Conservation (phyloP, 2,888 invertebrate species). For the Heliconius ismenius region DNA sequence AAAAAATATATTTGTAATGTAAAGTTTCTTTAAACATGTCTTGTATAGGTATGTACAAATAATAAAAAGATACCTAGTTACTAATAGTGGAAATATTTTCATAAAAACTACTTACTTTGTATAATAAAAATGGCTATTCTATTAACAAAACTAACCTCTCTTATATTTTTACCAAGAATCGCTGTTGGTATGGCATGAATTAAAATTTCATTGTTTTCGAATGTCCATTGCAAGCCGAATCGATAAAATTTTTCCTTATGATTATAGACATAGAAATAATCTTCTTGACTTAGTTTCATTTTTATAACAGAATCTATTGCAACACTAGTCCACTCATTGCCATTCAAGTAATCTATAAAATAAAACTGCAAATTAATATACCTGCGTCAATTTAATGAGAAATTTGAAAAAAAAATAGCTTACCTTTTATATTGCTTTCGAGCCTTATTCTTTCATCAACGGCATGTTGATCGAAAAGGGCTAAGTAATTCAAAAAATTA, state of each 20-base stretch:
- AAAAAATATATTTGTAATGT: neutral
- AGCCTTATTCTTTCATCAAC: slow-evolving; percentile 91
- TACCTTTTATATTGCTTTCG: slow-evolving; percentile 85
- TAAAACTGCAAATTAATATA: neutral
- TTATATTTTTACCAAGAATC: slow-evolving; percentile 79
- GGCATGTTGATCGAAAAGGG: slow-evolving; percentile 93
- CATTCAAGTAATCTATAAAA: slow-evolving; percentile 72
- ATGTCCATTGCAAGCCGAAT: slow-evolving; percentile 81
- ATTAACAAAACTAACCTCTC: slow-evolving; percentile 66
- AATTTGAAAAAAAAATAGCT: neutral
- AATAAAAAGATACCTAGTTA: too few relatives aligned
- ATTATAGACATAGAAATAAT: slow-evolving; percentile 78
- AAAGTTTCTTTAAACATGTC: too few relatives aligned
- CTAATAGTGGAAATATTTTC: too few relatives aligned
- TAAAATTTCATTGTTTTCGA: slow-evolving; percentile 66
- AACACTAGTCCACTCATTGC: slow-evolving; percentile 64
- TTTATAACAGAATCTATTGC: slow-evolving; percentile 54
- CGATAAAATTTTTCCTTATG: slow-evolving; percentile 79
- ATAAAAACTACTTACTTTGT: too few relatives aligned
- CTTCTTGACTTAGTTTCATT: slow-evolving; percentile 66
- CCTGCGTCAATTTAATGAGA: neutral
- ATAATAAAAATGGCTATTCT: neutral
- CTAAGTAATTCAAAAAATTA: slow-evolving; percentile 73
- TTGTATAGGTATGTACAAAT: too few relatives aligned
- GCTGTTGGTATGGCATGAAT: slow-evolving; percentile 84